Evolutionary conservation across 2,113 vertebrate genomes (phyloP), one percentile per base, ranked within the genome.

Genomic region (Atractosteus spatula): DNA sequence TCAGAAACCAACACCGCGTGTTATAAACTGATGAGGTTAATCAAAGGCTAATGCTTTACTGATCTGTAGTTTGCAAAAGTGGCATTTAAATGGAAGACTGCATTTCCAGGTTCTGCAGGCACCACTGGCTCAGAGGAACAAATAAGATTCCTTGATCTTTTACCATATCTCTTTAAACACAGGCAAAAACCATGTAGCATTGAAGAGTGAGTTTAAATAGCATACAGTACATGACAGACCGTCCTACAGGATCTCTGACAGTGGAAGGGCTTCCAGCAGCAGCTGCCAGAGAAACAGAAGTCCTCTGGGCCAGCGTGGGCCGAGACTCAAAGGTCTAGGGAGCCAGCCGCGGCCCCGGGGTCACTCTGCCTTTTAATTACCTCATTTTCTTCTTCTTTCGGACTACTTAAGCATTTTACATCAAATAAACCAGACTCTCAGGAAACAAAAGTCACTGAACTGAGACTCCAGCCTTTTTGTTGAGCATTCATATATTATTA

Each of bases 131-230:
- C 7, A 63, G 10, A 13, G 29, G 44, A 45, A 14, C 4, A 66
- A 44, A n/a, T 47, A 44, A 47, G 43, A 14, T 16, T 51, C 13
- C 45, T 44, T 66, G 41, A 66, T n/a, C 41, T 47, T 44, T 66
- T 47, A 2, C 2, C 12, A 16, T 44, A 4, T 5, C 44, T 11
- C 4, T 16, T 47, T 4, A 66, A 43, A 66, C 45, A 12, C 64
- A 8, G n/a, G 64, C 17, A 45, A n/a, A 14, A 44, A 45, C 64
- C 8, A 66, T 66, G 8, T 66, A 42, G 45, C 42, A 7, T 66
- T 66, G 64, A n/a, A 66, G 14, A 44, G 64, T 66, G 14, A 44
- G 62, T 64, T 64, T 64, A 64, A 42, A 42, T 42, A 64, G 62
- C 62, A 64, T 64, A 13, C n/a, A n/a, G n/a, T n/a, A n/a, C 44